Evolutionary conservation across 2,888 invertebrate species (phyloP), one percentile per base, ranked within the genome.

Genomic region (Philhelius pedissequus): DNA sequence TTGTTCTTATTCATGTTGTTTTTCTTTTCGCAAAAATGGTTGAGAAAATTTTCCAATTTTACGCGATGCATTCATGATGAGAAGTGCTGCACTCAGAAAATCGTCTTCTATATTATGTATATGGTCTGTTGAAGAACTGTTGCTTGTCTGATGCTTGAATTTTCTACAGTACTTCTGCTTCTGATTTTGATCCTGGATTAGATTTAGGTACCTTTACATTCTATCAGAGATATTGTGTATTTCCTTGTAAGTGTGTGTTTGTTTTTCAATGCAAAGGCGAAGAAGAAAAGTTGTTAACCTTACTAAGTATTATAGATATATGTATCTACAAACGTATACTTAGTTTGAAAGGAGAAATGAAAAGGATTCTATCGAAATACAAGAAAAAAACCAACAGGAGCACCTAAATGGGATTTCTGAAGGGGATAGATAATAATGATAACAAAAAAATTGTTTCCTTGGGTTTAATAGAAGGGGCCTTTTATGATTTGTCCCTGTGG

Each of bases 221-320:
- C 30, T 54, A 1, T 32, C 20, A 13, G 32, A 25, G 15, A 60
- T 40, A 43, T 62, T 43, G 25, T 62, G 1, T 30, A 18, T 43
- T 40, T 60, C 6, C 11, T 45, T 64, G 45, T 66, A 58, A 54
- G 20, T 52, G 6, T 52, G 43, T 50, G 38, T 27, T n/a, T 64
- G 7, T 40, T 11, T 52, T 54, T 52, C n/a, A n/a, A n/a, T 27
- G 3, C 30, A 8, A 4, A 52, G 27, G 9, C 35, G 30, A 45
- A n/a, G 18, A 35, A 35, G 66, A 62, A 66, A 82, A 82, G 77
- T 82, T 81, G 81, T 81, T 82, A 82, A 82, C 82, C 81, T 71
- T 71, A 68, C 58, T 56, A 3, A n/a, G 15, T 20, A 9, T 11
- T n/a, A 8, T 11, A 56, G 13, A 7, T 20, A 18, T 32, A 56